Percentiles rank a stretch among this genome's conserved stretches.
These are phyloP conservation scores for Barbus barbus DNA, from an alignment of 2,113 vertebrate species.

Conservation along the genomic window DNA sequence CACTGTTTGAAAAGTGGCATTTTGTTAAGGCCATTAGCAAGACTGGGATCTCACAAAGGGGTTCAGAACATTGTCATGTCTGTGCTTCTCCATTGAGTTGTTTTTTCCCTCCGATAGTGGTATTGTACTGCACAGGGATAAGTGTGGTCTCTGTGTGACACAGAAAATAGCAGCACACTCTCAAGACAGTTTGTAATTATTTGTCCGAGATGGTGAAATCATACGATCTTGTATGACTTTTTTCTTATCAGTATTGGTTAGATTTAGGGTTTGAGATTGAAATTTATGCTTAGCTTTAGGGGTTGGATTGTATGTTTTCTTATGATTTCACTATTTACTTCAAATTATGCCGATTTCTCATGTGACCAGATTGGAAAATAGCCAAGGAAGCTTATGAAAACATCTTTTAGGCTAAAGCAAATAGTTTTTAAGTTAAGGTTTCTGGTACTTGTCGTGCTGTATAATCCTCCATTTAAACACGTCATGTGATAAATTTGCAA, in stretches of 20 bases:
- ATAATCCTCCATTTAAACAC: not conserved
- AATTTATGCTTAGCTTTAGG: not conserved
- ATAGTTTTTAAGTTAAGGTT: too few relatives aligned
- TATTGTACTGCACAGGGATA: not conserved
- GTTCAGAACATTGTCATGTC: not conserved
- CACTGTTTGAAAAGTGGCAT: conserved; percentile 26
- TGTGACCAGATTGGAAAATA: not conserved
- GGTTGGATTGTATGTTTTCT: not conserved
- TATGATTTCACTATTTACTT: not conserved
- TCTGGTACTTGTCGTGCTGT: not conserved
- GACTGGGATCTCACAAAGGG: not conserved
- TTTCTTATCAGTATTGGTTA: not conserved
- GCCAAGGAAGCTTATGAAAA: not conserved
- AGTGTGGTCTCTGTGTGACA: not conserved
- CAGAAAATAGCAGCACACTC: not conserved
- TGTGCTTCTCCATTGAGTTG: not conserved
- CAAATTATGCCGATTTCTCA: not conserved
- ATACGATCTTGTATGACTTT: not conserved
- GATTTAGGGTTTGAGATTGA: not conserved
- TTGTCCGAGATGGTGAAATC: not conserved
- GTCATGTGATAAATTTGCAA: not conserved
- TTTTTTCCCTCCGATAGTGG: not conserved
- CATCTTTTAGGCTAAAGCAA: not conserved
- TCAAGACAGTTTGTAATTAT: not conserved
- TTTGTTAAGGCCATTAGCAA: conserved; percentile 20